Evolutionary conservation across 1,140 invertebrate species (phyloP), one percentile per base, ranked within the genome.

Genomic region (Tigriopus japonicus): DNA sequence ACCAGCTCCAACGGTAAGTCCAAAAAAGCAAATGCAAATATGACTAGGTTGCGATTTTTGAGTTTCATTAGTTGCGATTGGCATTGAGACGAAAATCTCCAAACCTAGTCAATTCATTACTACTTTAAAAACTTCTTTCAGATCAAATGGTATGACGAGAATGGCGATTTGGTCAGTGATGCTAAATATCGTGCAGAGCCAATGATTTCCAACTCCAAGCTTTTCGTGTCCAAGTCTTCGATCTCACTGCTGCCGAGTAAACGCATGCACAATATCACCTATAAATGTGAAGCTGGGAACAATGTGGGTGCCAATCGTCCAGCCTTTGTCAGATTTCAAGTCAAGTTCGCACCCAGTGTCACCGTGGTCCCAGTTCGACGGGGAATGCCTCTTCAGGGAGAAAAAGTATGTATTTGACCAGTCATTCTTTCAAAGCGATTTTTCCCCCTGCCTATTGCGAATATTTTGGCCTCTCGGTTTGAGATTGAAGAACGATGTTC

Each of bases 61-160:
- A 17, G 45, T 6, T 5, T 17, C 15, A 15, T 15, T 10, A 15
- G 42, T 12, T 12, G 15, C 10, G 42, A 12, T 15, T 12, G 42
- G 15, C 10, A 15, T 10, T 10, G 42, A 43, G 42, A 10, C 42
- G 15, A 43, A 10, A 43, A 43, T 10, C 15, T 12, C 42, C 15
- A 43, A 12, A 43, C 42, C 10, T 10, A 43, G 15, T 43, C 10
- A 12, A 43, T 43, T 12, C 42, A 15, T 15, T 43, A 15, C 10
- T 15, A 43, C 15, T 21, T 49, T 21, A 17, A 49, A 49, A 5
- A 10, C 10, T 12, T 6, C 45, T 55, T 24, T 55, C n/a, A 58
- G 55, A 58, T 58, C n/a, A 41, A 58, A 10, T 58, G 55, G 55
- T 58, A 58, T 23, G 55, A 58, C 28, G 28, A 58, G 35, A 28